Conservation (phyloP, 2,888 invertebrate genomes). For the Deroplatys truncata region DNA sequence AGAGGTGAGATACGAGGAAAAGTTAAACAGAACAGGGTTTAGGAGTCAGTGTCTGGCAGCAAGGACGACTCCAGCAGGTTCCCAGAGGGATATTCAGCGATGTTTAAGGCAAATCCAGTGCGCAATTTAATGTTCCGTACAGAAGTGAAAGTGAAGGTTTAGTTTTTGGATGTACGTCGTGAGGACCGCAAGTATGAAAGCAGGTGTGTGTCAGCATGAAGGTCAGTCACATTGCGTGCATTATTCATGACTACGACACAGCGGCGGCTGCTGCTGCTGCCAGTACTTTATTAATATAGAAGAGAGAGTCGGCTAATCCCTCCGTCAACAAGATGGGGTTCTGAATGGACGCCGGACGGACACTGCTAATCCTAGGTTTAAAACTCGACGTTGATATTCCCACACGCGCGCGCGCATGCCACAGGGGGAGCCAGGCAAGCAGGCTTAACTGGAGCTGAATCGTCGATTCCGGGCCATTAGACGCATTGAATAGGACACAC, state of each 20-base stretch:
- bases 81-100: too few relatives aligned
- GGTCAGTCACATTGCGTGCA: background rate
- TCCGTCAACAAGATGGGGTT: slow-evolving; percentile 7
- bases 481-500: slow-evolving; percentile 10
- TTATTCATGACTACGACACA: background rate
- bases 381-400: slow-evolving; percentile 2
- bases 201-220: background rate
- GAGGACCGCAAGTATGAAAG: background rate
- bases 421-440: background rate
- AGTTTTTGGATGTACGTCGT: background rate
- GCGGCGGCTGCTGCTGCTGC: background rate
- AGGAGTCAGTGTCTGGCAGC: too few relatives aligned
- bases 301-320: slow-evolving; percentile 1
- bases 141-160: too few relatives aligned
- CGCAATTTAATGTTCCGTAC: too few relatives aligned
- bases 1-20: too few relatives aligned
- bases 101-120: too few relatives aligned
- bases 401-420: background rate
- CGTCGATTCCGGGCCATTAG: slow-evolving; percentile 23
- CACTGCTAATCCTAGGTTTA: slow-evolving; percentile 12
- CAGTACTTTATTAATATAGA: slow-evolving; percentile 12
- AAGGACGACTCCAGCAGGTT: too few relatives aligned
- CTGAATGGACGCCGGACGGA: background rate
- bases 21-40: too few relatives aligned
- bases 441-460: slow-evolving; percentile 9